Percentiles rank a stretch among this genome's conserved stretches.
Conservation (phyloP, 2,888 invertebrate genomes). For the Mycalesis mineus region DNA sequence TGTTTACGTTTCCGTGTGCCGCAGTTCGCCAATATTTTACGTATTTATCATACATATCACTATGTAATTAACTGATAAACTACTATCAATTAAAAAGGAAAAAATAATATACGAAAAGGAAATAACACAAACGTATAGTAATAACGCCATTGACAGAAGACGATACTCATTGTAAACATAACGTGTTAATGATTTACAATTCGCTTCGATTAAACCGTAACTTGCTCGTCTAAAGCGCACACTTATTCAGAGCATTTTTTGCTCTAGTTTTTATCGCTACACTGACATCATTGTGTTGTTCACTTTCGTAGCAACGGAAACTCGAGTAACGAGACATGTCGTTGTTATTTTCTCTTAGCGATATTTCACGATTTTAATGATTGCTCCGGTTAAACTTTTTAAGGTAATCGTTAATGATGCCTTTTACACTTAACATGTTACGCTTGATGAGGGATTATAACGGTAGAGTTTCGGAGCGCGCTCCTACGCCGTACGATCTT, state of each 20-base stretch:
- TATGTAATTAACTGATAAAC: background rate
- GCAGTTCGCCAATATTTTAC: slow-evolving; percentile 8
- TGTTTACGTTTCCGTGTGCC: background rate
- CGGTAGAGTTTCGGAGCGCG: slow-evolving; percentile 54
- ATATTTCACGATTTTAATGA: slow-evolving; percentile 74
- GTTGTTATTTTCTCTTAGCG: slow-evolving; percentile 64
- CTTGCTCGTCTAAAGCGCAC: slow-evolving; percentile 46
- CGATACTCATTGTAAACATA: slow-evolving; percentile 5
- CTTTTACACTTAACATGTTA: slow-evolving; percentile 69
- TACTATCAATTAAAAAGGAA: background rate
- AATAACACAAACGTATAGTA: slow-evolving; percentile 2
- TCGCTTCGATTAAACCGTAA: slow-evolving; percentile 45
- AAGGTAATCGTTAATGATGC: slow-evolving; percentile 75
- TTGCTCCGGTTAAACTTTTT: slow-evolving; percentile 74
- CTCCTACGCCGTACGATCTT: slow-evolving; percentile 46
- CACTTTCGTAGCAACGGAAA: slow-evolving; percentile 75
- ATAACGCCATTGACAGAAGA: background rate
- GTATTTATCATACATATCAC: background rate
- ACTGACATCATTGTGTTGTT: slow-evolving; percentile 71
- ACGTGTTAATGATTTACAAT: slow-evolving; percentile 23
- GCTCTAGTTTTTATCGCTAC: slow-evolving; percentile 58
- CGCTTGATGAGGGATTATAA: slow-evolving; percentile 71
- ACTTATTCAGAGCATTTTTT: slow-evolving; percentile 66
- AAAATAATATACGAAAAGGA: background rate
- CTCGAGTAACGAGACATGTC: slow-evolving; percentile 67